A percentile compares a stretch with the other conserved stretches of the same genome.
Evolutionary conservation across 2,113 vertebrate genomes (phyloP).

Genomic region (Poicephalus meyeri): DNA sequence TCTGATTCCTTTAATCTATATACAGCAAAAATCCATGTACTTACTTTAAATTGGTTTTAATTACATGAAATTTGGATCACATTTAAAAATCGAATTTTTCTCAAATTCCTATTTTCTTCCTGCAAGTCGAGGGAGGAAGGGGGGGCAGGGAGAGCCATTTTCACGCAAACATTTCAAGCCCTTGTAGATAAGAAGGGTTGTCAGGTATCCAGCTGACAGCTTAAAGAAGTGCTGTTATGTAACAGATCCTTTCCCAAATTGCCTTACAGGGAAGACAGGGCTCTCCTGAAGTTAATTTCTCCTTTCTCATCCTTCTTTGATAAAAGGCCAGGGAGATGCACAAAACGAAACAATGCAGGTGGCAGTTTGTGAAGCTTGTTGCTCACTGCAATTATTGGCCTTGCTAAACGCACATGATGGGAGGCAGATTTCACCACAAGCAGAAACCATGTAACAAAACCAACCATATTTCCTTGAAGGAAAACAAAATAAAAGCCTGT

Average conservation of each 20-base stretch:
- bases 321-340: not conserved
- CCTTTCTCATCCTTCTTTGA: not conserved
- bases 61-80: not conserved
- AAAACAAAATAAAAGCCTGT: not conserved
- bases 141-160: not conserved
- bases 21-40: not conserved
- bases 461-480: not conserved
- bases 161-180: not conserved
- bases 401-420: not conserved
- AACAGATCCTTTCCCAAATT: slow-evolving; percentile 1
- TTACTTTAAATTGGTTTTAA: not conserved
- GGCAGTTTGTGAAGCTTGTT: not conserved
- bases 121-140: not conserved
- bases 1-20: not conserved
- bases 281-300: not conserved
- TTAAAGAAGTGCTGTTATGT: not conserved
- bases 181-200: not conserved
- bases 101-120: not conserved
- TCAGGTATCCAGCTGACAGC: not conserved
- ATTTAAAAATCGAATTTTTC: not conserved
- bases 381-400: not conserved
- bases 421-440: not conserved
- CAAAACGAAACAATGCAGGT: not conserved
- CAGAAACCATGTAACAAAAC: fast-evolving
- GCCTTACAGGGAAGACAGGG: not conserved